Conservation (phyloP, 2,113 vertebrate species). For the Eolophus roseicapilla region DNA sequence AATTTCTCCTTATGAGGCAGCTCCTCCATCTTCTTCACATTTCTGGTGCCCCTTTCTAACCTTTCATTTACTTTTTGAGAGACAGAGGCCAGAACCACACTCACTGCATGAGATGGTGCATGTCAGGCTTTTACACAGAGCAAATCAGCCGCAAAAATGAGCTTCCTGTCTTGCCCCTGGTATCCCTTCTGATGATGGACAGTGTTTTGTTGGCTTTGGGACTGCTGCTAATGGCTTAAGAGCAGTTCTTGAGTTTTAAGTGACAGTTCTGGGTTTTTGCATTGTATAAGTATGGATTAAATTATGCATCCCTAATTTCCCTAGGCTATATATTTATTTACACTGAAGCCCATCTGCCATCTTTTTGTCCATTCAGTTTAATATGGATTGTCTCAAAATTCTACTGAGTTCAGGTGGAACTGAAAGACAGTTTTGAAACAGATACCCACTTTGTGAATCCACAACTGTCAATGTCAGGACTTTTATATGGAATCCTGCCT, state of each 20-base stretch:
- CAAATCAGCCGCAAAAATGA: not conserved
- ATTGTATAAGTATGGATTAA: not conserved
- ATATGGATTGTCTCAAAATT: not conserved
- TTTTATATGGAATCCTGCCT: conserved; percentile 6
- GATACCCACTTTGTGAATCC: not conserved
- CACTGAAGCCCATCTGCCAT: not conserved
- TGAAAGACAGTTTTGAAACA: conserved; percentile 25
- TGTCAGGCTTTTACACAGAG: not conserved
- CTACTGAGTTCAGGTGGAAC: not conserved
- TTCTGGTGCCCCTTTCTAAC: not conserved
- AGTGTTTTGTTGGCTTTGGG: not conserved
- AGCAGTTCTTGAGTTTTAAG: not conserved
- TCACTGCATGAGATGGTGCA: not conserved
- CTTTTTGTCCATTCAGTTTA: not conserved
- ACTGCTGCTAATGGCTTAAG: not conserved
- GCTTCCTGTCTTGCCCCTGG: not conserved
- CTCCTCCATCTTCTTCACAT: not conserved
- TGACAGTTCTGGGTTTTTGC: not conserved
- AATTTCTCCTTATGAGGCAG: not conserved
- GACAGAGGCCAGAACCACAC: not conserved
- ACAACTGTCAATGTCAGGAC: conserved; percentile 35
- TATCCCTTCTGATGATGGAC: not conserved
- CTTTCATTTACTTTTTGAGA: not conserved
- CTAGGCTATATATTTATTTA: conserved; percentile 2
- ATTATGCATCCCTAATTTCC: not conserved